Conservation (phyloP, 2,888 invertebrate species). For the Agelastica alni region DNA sequence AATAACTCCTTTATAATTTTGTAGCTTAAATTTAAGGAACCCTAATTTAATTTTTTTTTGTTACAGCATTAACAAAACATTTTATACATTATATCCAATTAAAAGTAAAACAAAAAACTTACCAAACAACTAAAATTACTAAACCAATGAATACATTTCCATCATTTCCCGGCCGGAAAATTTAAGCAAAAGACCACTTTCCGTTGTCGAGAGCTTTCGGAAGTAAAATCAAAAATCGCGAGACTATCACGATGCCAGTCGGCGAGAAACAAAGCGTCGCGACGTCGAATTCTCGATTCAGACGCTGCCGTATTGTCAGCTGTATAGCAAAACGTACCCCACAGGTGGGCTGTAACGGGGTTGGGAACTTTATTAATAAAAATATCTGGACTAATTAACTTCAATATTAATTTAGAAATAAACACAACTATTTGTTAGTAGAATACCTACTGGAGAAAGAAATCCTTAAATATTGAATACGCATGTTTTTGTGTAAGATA, state of each 20-base stretch:
- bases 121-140: background rate
- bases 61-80: background rate
- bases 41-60: background rate
- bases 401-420: no score
- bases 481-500: no score
- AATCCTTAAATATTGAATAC: no score
- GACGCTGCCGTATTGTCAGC: slow-evolving; percentile 5
- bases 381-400: no score
- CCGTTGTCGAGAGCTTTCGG: slow-evolving; percentile 1
- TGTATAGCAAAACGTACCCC: background rate
- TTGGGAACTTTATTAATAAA: no score
- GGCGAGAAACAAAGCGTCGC: slow-evolving; percentile 18
- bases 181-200: no score
- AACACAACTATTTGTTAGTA: no score
- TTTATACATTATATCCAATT: background rate
- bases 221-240: slow-evolving; percentile 4
- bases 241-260: slow-evolving; percentile 7
- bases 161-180: no score
- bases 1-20: no score
- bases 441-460: no score
- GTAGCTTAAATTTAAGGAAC: no score
- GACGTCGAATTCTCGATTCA: slow-evolving; percentile 11
- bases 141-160: background rate
- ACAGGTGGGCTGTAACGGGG: no score
- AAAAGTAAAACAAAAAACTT: background rate